Conservation (phyloP, 2,888 invertebrate species). For the Phyllotreta striolata region DNA sequence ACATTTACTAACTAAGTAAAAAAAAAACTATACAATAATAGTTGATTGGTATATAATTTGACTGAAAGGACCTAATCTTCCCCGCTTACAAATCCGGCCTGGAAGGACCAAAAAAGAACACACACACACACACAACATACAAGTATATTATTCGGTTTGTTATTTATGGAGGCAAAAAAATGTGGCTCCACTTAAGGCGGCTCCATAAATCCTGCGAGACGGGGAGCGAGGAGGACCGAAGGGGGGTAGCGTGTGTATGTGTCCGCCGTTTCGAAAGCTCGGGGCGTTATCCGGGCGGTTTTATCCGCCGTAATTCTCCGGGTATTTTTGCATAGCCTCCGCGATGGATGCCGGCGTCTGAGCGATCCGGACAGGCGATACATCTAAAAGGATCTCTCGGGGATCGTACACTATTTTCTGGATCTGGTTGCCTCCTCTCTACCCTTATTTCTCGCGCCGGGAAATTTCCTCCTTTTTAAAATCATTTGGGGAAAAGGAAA, state of each 20-base stretch:
- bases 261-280: slow-evolving; percentile 31
- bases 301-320: slow-evolving; percentile 40
- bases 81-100: too few species aligned
- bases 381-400: slow-evolving; percentile 50
- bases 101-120: too few species aligned
- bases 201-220: slow-evolving; percentile 40
- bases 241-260: slow-evolving; percentile 39
- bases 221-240: slow-evolving; percentile 1
- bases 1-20: slow-evolving; percentile 6
- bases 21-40: slow-evolving; percentile 2
- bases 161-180: slow-evolving; percentile 38
- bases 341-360: slow-evolving; percentile 56
- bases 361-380: slow-evolving; percentile 57
- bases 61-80: too few species aligned
- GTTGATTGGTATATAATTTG: too few species aligned
- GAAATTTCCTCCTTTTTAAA: slow-evolving; percentile 19
- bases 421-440: slow-evolving; percentile 48
- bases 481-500: slow-evolving; percentile 19
- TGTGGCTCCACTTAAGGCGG: slow-evolving; percentile 35
- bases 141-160: slow-evolving; percentile 35
- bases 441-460: slow-evolving; percentile 2
- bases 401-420: slow-evolving; percentile 47
- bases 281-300: slow-evolving; percentile 41
- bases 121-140: background rate
- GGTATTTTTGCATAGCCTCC: slow-evolving; percentile 55